These are phyloP conservation scores for Chymomyza fuscimana DNA, from an alignment of 2,888 invertebrate genomes.

Conservation along the genomic window DNA sequence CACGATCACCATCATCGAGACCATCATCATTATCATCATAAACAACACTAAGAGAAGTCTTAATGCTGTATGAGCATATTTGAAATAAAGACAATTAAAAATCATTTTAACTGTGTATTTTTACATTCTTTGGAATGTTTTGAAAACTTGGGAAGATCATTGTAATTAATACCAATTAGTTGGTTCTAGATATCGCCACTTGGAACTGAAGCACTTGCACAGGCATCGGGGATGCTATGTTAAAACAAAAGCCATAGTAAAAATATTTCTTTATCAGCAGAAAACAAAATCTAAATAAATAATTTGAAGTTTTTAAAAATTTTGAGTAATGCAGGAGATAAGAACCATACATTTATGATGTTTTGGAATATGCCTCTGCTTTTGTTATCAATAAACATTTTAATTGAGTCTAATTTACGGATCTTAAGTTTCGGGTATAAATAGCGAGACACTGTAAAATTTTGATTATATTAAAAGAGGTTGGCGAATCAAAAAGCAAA, in stretches of 20 bases:
- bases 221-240: no score
- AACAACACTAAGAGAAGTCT: background rate
- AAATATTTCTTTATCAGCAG: background rate
- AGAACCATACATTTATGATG: background rate
- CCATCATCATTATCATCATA: background rate
- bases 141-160: no score
- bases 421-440: background rate
- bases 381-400: background rate
- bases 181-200: no score
- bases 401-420: background rate
- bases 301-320: background rate
- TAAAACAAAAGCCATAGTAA: no score
- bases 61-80: background rate
- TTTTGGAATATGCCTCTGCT: background rate
- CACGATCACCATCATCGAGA: slow-evolving; percentile 10
- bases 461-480: background rate
- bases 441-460: background rate
- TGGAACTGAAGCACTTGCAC: no score
- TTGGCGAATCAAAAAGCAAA: background rate
- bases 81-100: background rate
- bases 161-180: no score
- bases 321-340: background rate
- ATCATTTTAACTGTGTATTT: no score
- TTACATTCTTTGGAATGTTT: background rate
- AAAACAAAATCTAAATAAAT: background rate